Evolutionary conservation across 2,888 invertebrate species (phyloP).

Genomic region (Polydrusus tereticollis): DNA sequence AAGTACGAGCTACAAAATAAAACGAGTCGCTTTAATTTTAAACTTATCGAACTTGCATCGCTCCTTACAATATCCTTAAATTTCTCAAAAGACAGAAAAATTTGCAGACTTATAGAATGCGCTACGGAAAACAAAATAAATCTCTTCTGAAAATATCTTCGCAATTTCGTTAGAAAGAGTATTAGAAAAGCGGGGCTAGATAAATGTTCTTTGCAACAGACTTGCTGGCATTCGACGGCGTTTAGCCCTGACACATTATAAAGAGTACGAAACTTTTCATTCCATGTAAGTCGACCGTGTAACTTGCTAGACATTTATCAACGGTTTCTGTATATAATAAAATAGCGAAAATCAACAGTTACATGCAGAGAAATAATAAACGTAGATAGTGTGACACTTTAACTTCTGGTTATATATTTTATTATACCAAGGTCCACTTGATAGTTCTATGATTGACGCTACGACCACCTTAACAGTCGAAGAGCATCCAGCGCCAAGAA

Average conservation of each 20-base stretch:
- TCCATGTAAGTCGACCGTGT: constrained; percentile 24
- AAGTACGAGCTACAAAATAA: neutral
- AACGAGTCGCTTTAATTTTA: neutral
- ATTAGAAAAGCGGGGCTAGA: constrained; percentile 28
- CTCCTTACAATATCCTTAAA: constrained; percentile 7
- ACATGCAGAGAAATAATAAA: too few relatives aligned
- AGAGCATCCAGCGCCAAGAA: too few relatives aligned
- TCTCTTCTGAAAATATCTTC: constrained; percentile 39
- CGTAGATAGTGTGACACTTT: too few relatives aligned
- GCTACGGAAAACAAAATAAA: constrained; percentile 34
- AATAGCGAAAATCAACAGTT: neutral
- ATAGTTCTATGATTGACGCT: too few relatives aligned
- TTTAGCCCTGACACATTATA: constrained; percentile 43
- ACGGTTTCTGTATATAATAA: neutral
- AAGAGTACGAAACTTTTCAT: constrained; percentile 44
- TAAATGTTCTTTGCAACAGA: constrained; percentile 42
- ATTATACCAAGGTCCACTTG: too few relatives aligned
- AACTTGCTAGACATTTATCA: constrained; percentile 39
- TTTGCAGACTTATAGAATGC: constrained; percentile 10
- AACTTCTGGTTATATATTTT: too few relatives aligned
- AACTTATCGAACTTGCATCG: neutral
- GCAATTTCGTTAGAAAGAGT: constrained; percentile 39
- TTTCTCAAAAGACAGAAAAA: constrained; percentile 12
- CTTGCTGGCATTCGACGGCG: constrained; percentile 42
- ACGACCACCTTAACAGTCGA: too few relatives aligned